Base-by-base conservation (phyloP, 2,113 vertebrate genomes). In the Myotis davidii region DNA sequence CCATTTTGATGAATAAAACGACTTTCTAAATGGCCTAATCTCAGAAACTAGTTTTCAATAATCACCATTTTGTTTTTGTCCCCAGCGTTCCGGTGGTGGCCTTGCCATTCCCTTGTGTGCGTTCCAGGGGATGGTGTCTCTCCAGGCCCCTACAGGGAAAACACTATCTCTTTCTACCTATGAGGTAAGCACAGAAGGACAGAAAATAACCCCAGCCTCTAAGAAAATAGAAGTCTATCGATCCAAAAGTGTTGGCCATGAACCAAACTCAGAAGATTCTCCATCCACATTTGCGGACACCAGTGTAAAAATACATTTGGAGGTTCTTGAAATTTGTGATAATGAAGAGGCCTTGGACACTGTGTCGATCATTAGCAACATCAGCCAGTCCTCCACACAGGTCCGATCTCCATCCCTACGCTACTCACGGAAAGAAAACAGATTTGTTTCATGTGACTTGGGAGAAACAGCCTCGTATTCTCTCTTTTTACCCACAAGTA, bases 251-350 rank as follows among this genome's bases (percentile, higher is more conserved):
- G 99, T 99, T 0, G 99, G 99, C 34, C 99, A 99, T 0, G 99
- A 99, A 97, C 99, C 99, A 23, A 99, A 98, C 85, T 97, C 98
- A 0, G 99, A 99, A 5, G 98, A 99, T 45, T 97, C 98, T 3
- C 97, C 98, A 0, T 97, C 97, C 12, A 95, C 97, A 0, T 98
- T 99, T 16, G 99, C 98, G 0, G 99, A 99, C 98, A 99, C 99
- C 12, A 99, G 98, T 0, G 99, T 99, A 7, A 99, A 99, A 97
- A 99, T 99, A 96, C 99, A 99, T 95, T 91, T 99, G 73, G 99
- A 99, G 89, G 99, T 99, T 23, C 98, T 99, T 91, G 99, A 99
- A 97, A 99, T 99, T 81, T 99, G 99, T 27, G 99, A 99, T 97
- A 99, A 99, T 0, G 99, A 99, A 61, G 99, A 99, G 97, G 99